Evolutionary conservation across 1,140 invertebrate species (phyloP).

Genomic region (Cherax destructor): DNA sequence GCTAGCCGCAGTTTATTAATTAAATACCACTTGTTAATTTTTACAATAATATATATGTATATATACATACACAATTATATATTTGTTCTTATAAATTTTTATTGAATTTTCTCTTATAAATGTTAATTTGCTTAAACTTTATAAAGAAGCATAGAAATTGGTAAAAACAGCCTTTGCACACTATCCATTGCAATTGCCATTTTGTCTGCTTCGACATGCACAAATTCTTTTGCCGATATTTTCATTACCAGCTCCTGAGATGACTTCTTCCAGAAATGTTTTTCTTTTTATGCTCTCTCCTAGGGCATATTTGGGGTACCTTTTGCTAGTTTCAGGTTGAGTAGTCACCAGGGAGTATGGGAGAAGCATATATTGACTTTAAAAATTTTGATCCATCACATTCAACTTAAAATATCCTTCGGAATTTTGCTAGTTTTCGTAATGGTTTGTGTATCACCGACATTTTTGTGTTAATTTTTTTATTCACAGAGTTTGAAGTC

Average conservation of each 20-base stretch:
- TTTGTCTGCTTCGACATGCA: constrained; percentile 1
- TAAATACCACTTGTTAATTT: too few species aligned
- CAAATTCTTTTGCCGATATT: not conserved
- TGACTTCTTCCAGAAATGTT: constrained; percentile 14
- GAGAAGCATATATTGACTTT: not conserved
- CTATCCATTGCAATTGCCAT: constrained; percentile 3
- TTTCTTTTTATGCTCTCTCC: not conserved
- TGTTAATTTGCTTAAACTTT: too few species aligned
- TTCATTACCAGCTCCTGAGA: constrained; percentile 28
- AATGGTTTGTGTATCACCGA: too few species aligned
- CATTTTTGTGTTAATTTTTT: not conserved
- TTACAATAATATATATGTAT: too few species aligned
- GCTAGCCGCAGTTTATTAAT: too few species aligned
- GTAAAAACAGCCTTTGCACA: constrained; percentile 10
- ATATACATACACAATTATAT: too few species aligned
- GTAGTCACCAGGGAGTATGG: constrained; percentile 20
- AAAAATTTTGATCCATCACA: too few species aligned
- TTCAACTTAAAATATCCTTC: too few species aligned
- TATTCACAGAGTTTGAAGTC: not conserved
- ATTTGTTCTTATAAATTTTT: too few species aligned
- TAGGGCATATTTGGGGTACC: not conserved
- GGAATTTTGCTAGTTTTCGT: too few species aligned
- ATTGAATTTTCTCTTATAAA: too few species aligned
- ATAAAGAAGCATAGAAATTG: not conserved
- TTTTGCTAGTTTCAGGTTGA: constrained; percentile 5